Evolutionary conservation across 1,140 invertebrate genomes (phyloP).

Genomic region (Steinernema feltiae): DNA sequence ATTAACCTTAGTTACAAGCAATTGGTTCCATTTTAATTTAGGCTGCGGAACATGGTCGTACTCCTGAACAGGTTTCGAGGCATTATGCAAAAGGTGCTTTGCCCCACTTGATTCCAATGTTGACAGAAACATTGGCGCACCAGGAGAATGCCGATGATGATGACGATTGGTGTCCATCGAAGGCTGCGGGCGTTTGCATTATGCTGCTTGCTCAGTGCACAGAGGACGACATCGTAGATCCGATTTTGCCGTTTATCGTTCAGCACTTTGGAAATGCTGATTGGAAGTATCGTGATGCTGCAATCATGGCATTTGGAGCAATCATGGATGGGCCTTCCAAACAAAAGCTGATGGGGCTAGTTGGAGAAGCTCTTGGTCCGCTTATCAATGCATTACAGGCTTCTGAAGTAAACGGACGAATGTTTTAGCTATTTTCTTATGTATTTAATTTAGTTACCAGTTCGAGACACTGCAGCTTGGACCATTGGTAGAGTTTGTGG

Average conservation of each 20-base stretch:
- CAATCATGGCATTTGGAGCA: constrained; percentile 94
- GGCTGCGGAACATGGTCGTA: constrained; percentile 79
- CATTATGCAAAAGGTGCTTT: constrained; percentile 90
- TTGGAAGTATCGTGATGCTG: constrained; percentile 92
- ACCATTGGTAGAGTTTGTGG: constrained; percentile 95
- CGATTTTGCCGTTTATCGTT: constrained; percentile 93
- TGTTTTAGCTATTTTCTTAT: constrained; percentile 21
- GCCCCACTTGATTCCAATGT: constrained; percentile 84
- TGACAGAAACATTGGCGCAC: constrained; percentile 83
- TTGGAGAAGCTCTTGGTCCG: constrained; percentile 90
- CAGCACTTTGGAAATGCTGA: constrained; percentile 85
- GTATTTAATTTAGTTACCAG: constrained; percentile 65
- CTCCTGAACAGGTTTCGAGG: constrained; percentile 79
- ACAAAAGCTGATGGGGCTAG: constrained; percentile 78
- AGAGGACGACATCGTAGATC: constrained; percentile 89
- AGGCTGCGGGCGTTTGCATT: constrained; percentile 96
- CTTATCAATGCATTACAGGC: constrained; percentile 90
- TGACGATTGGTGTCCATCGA: constrained; percentile 98
- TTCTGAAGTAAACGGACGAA: constrained; percentile 66
- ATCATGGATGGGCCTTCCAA: constrained; percentile 88
- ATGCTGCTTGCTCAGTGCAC: constrained; percentile 94
- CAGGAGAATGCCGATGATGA: constrained; percentile 74
- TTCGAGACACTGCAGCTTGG: constrained; percentile 95
- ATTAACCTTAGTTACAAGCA: constrained; percentile 17
- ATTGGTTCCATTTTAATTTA: constrained; percentile 32